These are phyloP conservation scores for Scelioninae gen. 1 DNA, from an alignment of 2,888 invertebrate genomes.

Conservation along the genomic window DNA sequence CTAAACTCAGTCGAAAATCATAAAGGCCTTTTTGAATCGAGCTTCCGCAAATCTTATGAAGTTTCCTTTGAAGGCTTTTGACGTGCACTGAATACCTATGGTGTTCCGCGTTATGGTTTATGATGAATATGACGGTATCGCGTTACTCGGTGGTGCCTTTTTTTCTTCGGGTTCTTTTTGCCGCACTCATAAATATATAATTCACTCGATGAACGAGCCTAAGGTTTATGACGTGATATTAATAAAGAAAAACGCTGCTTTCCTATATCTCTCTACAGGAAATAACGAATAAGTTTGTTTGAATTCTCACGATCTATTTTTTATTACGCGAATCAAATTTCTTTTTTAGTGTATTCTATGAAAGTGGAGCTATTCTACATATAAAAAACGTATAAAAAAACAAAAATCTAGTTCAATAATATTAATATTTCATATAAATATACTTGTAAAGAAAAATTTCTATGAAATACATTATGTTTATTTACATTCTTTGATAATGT, in stretches of 20 bases:
- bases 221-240: constrained; percentile 59
- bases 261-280: constrained; percentile 54
- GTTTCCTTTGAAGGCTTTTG: constrained; percentile 79
- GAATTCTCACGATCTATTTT: constrained; percentile 55
- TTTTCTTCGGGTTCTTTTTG: constrained; percentile 42
- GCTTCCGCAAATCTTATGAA: constrained; percentile 78
- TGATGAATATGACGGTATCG: constrained; percentile 81
- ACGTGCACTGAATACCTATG: constrained; percentile 78
- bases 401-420: too few relatives aligned
- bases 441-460: too few relatives aligned
- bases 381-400: too few relatives aligned
- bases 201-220: constrained; percentile 53
- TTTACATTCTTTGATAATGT: too few relatives aligned
- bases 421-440: too few relatives aligned
- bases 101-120: constrained; percentile 80
- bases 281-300: constrained; percentile 6
- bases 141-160: constrained; percentile 73
- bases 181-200: constrained; percentile 59
- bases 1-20: constrained; percentile 73
- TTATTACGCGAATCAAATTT: neutral
- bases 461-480: too few relatives aligned
- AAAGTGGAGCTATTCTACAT: too few relatives aligned
- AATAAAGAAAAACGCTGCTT: constrained; percentile 62
- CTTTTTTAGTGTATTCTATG: too few relatives aligned
- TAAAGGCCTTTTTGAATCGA: constrained; percentile 75